Evolutionary conservation across 2,113 vertebrate species (phyloP), one percentile per base, ranked within the genome.

Genomic region (Tupaia tana): DNA sequence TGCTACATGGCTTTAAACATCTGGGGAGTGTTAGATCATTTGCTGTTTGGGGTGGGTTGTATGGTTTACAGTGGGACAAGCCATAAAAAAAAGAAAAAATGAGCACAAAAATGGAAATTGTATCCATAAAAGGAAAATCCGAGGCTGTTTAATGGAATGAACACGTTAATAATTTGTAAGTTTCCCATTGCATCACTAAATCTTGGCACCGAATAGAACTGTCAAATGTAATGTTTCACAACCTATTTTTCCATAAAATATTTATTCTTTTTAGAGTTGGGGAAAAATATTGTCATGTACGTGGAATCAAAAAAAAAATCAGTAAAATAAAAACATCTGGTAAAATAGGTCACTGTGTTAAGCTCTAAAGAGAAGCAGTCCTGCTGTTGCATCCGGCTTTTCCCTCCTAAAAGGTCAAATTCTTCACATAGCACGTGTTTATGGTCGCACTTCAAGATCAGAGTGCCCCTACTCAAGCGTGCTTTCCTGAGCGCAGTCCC

Each of bases 311-410:
- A 97, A 92, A 52, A 75, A 93, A 95, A 25, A 1, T 86, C 90
- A 90, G 63, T 80, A 95, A 96, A 98, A 96, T 86, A 91, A 97
- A 97, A 97, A 97, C 91, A 97, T 96, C 96, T 98, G 98, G 95
- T n/a, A 66, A 95, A 96, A 11, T 14, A 78, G 1, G 3, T 18
- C 89, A 96, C 78, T 89, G 86, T 81, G 88, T 97, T 97, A 92
- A 93, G 34, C 95, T 96, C n/a, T 78, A 71, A 89, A 83, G 13
- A 78, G 29, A 87, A 94, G 61, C 10, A 84, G 88, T 70, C 61
- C 7, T 89, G 25, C 7, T 91, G 85, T 79, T 87, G 13, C 34
- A 90, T 27, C 66, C 52, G 93, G 61, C 27, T n/a, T 85, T 80
- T 80, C 80, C 43, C 54, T 86, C 24, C 91, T 54, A 89, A 94